Conservation (phyloP, 1,140 invertebrate species). For the Drosophila miranda region DNA sequence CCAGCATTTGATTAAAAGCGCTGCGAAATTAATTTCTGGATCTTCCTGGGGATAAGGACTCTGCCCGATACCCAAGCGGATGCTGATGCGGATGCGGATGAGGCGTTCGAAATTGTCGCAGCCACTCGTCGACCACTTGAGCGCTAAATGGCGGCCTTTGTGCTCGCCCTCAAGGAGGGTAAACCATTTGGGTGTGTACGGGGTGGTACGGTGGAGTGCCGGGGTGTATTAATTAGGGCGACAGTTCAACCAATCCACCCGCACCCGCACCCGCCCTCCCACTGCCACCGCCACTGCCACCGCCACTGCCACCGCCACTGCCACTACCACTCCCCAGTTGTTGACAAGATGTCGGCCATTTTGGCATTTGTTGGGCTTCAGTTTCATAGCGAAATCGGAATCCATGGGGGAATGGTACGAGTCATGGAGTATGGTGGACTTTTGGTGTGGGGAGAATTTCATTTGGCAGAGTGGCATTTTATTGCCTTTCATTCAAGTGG, state of each 20-base stretch:
- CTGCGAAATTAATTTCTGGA: constrained; percentile 71
- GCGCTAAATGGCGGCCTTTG: constrained; percentile 71
- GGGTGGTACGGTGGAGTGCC: background rate
- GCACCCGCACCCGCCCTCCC: too few species aligned
- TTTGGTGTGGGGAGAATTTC: constrained; percentile 36
- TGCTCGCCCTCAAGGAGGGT: constrained; percentile 30
- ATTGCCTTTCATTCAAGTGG: constrained; percentile 40
- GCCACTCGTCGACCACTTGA: constrained; percentile 55
- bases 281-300: background rate
- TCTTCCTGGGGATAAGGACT: constrained; percentile 11
- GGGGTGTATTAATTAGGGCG: constrained; percentile 73
- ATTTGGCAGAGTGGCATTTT: constrained; percentile 57
- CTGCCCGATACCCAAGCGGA: background rate
- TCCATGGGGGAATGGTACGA: constrained; percentile 1
- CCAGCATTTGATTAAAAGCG: constrained; percentile 81
- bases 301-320: background rate
- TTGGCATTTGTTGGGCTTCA: constrained; percentile 68
- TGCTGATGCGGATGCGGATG: constrained; percentile 22
- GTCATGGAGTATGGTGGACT: background rate
- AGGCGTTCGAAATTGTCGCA: constrained; percentile 66
- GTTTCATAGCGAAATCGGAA: constrained; percentile 17
- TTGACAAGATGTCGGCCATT: constrained; percentile 65
- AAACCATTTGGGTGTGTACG: background rate
- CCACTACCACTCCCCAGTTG: background rate
- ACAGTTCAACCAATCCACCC: constrained; percentile 30